Conservation (phyloP, 2,888 invertebrate genomes). For the Biston betularia region DNA sequence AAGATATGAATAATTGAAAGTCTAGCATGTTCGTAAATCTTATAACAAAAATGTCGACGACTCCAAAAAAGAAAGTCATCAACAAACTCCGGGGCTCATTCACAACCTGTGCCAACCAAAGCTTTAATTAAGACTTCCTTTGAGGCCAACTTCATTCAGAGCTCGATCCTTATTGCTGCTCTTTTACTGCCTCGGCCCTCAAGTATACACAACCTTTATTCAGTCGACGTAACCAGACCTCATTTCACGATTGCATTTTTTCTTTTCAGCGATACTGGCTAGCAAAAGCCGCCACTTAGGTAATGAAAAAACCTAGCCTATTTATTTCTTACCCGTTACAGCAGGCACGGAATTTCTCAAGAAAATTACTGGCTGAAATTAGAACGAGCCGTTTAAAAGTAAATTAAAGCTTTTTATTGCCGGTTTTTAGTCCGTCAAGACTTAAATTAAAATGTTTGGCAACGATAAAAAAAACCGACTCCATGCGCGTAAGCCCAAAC, state of each 20-base stretch:
- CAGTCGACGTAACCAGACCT: conserved; percentile 27
- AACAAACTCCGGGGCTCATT: background rate
- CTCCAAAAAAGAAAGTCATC: background rate
- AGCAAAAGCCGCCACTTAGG: conserved; percentile 25
- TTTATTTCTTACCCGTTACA: background rate
- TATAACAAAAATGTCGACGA: background rate
- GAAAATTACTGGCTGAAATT: conserved; percentile 9
- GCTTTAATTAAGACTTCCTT: conserved; percentile 20
- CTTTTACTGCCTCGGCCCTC: conserved; percentile 7
- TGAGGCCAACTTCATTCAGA: conserved; percentile 12
- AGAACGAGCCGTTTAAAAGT: conserved; percentile 15
- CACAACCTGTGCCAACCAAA: background rate
- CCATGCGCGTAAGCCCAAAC: no score
- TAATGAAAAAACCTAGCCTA: conserved; percentile 24
- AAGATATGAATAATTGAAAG: no score
- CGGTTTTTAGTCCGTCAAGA: background rate
- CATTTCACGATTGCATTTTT: conserved; percentile 29
- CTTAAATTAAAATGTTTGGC: background rate
- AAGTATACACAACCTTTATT: background rate
- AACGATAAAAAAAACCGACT: background rate
- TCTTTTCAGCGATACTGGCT: conserved; percentile 18
- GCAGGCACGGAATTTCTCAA: conserved; percentile 11
- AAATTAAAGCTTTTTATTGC: conserved; percentile 10
- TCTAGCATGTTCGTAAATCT: background rate
- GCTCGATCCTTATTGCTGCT: conserved; percentile 4